Conservation (phyloP, 2,888 invertebrate species). For the Mythimna ferrago region DNA sequence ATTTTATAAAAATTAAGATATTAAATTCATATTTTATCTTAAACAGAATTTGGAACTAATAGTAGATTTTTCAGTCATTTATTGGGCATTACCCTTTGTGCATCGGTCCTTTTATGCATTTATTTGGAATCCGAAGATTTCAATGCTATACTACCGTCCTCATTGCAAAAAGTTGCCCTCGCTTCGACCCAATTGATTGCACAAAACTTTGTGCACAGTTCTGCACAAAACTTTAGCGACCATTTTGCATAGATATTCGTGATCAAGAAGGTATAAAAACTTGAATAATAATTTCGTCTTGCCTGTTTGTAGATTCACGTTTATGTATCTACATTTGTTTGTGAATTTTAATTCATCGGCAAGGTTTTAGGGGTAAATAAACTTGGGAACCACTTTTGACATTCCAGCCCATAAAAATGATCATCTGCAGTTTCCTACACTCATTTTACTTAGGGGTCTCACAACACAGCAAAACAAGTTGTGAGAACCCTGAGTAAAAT, state of each 20-base stretch:
- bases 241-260: background rate
- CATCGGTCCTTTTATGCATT: background rate
- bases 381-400: no score
- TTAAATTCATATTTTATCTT: no score
- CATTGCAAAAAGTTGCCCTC: background rate
- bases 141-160: background rate
- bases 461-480: no score
- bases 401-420: no score
- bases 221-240: slow-evolving; percentile 9
- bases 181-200: slow-evolving; percentile 16
- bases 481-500: background rate
- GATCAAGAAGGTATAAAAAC: background rate
- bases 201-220: slow-evolving; percentile 32
- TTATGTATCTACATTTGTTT: background rate
- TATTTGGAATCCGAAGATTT: slow-evolving; percentile 4
- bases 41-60: no score
- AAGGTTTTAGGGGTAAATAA: no score
- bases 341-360: no score
- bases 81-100: no score
- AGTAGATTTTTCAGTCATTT: no score
- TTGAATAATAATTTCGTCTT: background rate
- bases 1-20: no score
- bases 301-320: background rate
- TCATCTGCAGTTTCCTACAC: no score
- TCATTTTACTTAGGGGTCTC: no score